Percentiles rank a stretch among this genome's conserved stretches.
phyloP scores from a whole-genome alignment of 1,140 invertebrate species.

The Rhizoglyphus robini region DNA sequence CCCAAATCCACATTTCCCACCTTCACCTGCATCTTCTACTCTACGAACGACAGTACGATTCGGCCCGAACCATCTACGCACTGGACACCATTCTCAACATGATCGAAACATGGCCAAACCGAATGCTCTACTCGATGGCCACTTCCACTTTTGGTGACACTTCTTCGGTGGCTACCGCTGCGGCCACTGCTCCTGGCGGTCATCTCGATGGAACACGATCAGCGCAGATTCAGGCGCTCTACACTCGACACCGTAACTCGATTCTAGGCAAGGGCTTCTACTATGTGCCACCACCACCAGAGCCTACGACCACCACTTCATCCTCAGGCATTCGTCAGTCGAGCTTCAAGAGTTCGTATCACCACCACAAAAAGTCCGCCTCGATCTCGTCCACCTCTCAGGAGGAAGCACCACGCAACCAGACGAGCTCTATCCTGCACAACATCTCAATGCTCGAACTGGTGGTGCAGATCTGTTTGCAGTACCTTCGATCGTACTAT shows the following conservation, averaged over 20 bases:
- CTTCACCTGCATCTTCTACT: constrained; percentile 69
- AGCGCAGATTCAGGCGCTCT: constrained; percentile 45
- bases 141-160: constrained; percentile 47
- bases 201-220: constrained; percentile 32
- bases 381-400: no score
- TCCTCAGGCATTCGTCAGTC: no score
- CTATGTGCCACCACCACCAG: constrained; percentile 48
- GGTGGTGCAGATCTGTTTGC: constrained; percentile 59
- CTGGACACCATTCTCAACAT: constrained; percentile 57
- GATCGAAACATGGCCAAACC: constrained; percentile 52
- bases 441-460: constrained; percentile 73
- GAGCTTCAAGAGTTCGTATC: background rate
- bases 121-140: constrained; percentile 54
- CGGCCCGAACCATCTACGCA: constrained; percentile 58
- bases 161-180: background rate
- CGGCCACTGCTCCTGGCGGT: background rate
- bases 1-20: constrained; percentile 36
- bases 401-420: no score
- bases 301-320: constrained; percentile 30
- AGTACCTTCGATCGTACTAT: constrained; percentile 67
- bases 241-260: constrained; percentile 63
- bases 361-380: background rate
- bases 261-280: constrained; percentile 63
- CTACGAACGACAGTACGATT: constrained; percentile 67
- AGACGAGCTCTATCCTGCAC: background rate